A percentile compares a stretch with the other conserved stretches of the same genome.
phyloP scores from a whole-genome alignment of 2,888 invertebrate species.

The Conomelus anceps region DNA sequence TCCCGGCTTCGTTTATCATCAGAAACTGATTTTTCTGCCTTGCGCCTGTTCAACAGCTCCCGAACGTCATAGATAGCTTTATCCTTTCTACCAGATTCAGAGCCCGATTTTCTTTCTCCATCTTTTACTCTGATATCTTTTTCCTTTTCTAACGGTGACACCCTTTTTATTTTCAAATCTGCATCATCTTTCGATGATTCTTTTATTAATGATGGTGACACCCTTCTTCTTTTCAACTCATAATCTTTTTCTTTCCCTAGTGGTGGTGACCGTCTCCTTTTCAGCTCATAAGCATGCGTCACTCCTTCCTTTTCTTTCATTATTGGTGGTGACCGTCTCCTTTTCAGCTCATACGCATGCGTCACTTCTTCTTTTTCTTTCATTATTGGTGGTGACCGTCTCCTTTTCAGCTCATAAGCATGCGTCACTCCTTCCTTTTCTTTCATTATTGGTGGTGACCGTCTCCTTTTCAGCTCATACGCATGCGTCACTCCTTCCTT shows the following conservation, averaged over 20 bases:
- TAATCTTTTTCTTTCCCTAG: background rate
- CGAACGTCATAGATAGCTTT: constrained; percentile 17
- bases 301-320: background rate
- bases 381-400: background rate
- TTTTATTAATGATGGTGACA: background rate
- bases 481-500: background rate
- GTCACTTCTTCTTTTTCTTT: background rate
- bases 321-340: background rate
- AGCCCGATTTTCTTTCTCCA: background rate
- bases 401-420: background rate
- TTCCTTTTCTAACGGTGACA: constrained; percentile 3
- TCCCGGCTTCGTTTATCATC: background rate
- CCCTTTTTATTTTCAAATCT: background rate
- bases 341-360: background rate
- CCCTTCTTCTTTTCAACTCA: background rate
- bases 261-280: background rate
- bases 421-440: background rate
- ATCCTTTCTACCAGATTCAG: constrained; percentile 30
- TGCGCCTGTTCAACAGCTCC: constrained; percentile 20
- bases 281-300: background rate
- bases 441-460: background rate
- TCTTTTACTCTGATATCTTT: constrained; percentile 3
- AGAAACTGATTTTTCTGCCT: constrained; percentile 16
- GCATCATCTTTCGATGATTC: background rate
- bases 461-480: background rate